Evolutionary conservation across 2,888 invertebrate species (phyloP).

Genomic region (Catotricha subobsoleta): DNA sequence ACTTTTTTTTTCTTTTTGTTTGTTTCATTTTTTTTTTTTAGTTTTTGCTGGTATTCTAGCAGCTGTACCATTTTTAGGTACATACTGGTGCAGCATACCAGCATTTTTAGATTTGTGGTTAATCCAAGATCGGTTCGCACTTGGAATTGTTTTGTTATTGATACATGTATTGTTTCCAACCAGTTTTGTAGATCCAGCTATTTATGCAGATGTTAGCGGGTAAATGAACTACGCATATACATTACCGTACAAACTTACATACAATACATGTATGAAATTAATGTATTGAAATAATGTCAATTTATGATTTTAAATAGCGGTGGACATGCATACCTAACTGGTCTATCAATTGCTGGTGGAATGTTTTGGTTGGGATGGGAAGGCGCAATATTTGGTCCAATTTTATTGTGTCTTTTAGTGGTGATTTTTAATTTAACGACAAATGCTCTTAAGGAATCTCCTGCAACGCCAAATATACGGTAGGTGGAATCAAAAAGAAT

Average conservation of each 20-base stretch:
- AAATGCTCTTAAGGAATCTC: constrained; percentile 46
- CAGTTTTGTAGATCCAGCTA: constrained; percentile 82
- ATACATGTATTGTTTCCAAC: constrained; percentile 73
- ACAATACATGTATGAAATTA: not conserved
- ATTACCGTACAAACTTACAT: not conserved
- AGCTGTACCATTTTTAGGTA: constrained; percentile 89
- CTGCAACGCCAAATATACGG: constrained; percentile 27
- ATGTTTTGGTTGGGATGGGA: constrained; percentile 93
- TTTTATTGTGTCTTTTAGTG: constrained; percentile 84
- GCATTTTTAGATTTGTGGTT: constrained; percentile 92
- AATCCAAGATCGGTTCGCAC: constrained; percentile 65
- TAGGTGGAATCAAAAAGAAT: not conserved
- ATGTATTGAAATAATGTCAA: not conserved
- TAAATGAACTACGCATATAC: constrained; percentile 21
- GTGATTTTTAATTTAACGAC: constrained; percentile 76
- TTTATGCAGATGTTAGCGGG: constrained; percentile 96
- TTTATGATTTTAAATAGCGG: constrained; percentile 35
- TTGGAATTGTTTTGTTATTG: constrained; percentile 62
- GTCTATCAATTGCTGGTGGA: constrained; percentile 92
- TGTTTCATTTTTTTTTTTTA: not conserved
- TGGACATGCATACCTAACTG: constrained; percentile 93
- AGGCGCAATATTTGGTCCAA: constrained; percentile 92
- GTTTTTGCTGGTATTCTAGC: constrained; percentile 83
- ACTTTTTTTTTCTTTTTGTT: not conserved
- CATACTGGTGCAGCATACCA: constrained; percentile 88